These are phyloP conservation scores for Portevinia maculata DNA, from an alignment of 2,888 invertebrate genomes.

Conservation along the genomic window DNA sequence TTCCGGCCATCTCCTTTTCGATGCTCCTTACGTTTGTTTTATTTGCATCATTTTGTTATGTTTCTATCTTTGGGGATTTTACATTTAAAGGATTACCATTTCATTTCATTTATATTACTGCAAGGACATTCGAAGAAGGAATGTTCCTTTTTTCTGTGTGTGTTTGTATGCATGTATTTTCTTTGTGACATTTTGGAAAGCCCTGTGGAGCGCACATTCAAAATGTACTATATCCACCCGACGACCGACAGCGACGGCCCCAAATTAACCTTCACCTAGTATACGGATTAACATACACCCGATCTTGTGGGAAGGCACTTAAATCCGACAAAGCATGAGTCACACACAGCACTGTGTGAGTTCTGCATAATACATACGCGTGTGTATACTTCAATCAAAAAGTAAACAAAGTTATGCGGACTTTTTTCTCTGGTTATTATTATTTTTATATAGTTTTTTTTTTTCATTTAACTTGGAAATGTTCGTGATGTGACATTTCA, in stretches of 20 bases:
- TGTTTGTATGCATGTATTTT: constrained; percentile 1
- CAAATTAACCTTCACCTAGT: constrained; percentile 72
- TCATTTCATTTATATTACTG: constrained; percentile 52
- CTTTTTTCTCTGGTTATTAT: too few relatives aligned
- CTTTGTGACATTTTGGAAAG: constrained; percentile 55
- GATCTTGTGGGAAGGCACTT: neutral
- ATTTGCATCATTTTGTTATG: constrained; percentile 24
- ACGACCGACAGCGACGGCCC: neutral
- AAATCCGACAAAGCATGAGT: constrained; percentile 35
- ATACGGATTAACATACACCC: constrained; percentile 31
- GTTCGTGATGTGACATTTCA: constrained; percentile 44
- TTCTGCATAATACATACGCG: constrained; percentile 10
- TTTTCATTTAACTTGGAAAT: constrained; percentile 33
- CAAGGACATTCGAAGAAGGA: constrained; percentile 58
- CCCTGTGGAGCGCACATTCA: constrained; percentile 38
- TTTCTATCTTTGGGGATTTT: constrained; percentile 61
- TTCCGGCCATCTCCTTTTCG: neutral
- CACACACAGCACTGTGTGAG: constrained; percentile 3
- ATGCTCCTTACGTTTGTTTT: constrained; percentile 42
- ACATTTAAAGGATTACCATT: constrained; percentile 66
- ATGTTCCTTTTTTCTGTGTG: neutral
- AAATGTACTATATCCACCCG: neutral
- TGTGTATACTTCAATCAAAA: constrained; percentile 44
- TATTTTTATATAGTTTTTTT: too few relatives aligned
- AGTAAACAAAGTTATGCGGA: constrained; percentile 50